phyloP scores from a whole-genome alignment of 2,113 vertebrate species.

The Narcine bancroftii region DNA sequence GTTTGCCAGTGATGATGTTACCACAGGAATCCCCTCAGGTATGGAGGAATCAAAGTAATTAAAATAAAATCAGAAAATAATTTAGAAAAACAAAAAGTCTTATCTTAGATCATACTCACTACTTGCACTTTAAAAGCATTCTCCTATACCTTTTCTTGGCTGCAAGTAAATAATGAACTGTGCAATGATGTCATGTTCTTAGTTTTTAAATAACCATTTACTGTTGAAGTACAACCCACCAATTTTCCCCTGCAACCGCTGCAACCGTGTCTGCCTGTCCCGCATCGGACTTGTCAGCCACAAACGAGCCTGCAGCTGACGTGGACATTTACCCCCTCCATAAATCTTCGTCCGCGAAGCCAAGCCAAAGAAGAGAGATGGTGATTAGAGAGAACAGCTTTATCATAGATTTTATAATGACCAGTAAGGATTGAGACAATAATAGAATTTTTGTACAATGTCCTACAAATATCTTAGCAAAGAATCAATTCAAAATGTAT shows the following conservation, averaged over 20 bases:
- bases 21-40: slow-evolving; percentile 49
- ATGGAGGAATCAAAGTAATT: slow-evolving; percentile 34
- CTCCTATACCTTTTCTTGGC: neutral
- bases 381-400: neutral
- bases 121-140: neutral
- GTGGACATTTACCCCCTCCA: too few relatives aligned
- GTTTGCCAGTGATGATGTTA: slow-evolving; percentile 58
- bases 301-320: too few relatives aligned
- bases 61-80: neutral
- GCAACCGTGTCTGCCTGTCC: too few relatives aligned
- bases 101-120: neutral
- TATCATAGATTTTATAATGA: neutral
- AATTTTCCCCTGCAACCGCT: too few relatives aligned
- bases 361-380: too few relatives aligned
- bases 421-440: neutral
- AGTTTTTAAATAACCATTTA: neutral
- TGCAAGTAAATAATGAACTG: neutral
- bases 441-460: neutral
- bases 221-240: neutral
- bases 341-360: too few relatives aligned
- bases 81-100: rapidly evolving
- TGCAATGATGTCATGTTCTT: neutral
- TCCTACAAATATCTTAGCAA: neutral
- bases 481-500: neutral
- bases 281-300: too few relatives aligned